Evolutionary conservation across 2,888 invertebrate species (phyloP).

Genomic region (Microplitis manilae): DNA sequence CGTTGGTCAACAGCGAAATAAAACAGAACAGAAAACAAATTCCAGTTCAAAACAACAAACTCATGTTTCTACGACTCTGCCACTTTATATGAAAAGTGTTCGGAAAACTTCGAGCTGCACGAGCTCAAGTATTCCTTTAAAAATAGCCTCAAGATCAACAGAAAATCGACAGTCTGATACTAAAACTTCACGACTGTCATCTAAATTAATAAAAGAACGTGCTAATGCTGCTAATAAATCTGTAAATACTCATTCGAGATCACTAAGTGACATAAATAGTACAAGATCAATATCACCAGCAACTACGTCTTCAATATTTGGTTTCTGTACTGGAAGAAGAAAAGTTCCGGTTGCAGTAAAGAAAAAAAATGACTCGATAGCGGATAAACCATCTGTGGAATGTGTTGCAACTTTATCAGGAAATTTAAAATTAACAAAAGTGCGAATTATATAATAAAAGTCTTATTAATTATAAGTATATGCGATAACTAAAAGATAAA

Average conservation of each 20-base stretch:
- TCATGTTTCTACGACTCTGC: slow-evolving; percentile 59
- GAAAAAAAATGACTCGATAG: slow-evolving; percentile 42
- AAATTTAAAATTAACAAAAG: slow-evolving; percentile 38
- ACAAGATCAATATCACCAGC: slow-evolving; percentile 54
- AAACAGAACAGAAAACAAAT: slow-evolving; percentile 34
- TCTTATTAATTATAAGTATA: background rate
- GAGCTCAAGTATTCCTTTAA: slow-evolving; percentile 53
- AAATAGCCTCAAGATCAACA: slow-evolving; percentile 45
- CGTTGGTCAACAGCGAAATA: slow-evolving; percentile 30
- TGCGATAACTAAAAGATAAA: background rate
- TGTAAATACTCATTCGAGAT: slow-evolving; percentile 50
- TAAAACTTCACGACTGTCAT: slow-evolving; percentile 34
- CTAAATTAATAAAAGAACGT: slow-evolving; percentile 58
- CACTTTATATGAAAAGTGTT: slow-evolving; percentile 59
- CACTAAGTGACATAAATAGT: slow-evolving; percentile 56
- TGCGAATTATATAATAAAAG: slow-evolving; percentile 34
- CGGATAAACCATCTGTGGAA: slow-evolving; percentile 25
- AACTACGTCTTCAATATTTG: slow-evolving; percentile 64
- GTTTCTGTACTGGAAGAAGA: slow-evolving; percentile 65
- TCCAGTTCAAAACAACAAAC: slow-evolving; percentile 18
- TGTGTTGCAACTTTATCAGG: slow-evolving; percentile 9
- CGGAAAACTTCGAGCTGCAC: slow-evolving; percentile 56
- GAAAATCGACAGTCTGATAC: slow-evolving; percentile 42
- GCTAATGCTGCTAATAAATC: slow-evolving; percentile 58
- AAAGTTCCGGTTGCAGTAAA: slow-evolving; percentile 50